Base-by-base conservation (phyloP, 2,888 invertebrate species). In the Pristionchus japonicus region DNA sequence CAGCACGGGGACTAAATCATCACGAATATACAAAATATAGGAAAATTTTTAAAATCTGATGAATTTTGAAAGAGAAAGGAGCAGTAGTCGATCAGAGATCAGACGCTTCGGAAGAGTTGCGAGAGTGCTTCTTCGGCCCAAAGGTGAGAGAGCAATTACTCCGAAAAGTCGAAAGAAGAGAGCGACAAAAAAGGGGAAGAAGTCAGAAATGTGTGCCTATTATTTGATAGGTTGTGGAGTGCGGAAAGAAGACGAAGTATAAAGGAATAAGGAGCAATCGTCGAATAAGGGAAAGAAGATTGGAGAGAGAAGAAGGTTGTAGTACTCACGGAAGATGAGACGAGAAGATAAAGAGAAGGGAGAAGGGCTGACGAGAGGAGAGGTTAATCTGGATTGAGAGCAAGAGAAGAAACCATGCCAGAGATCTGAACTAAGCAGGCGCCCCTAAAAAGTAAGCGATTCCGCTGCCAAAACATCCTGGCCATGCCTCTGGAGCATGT, bases 221-320 rank as follows among this genome's bases (percentile, higher is more conserved):
- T 83, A 83, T 83, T 83, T 83, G 82, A 83, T 83, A 83, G 82
- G 82, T 52, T 82, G 52, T 52, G 31, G 82, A 23, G 37, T 34
- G 82, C 80, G 23, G 82, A 49, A 57, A 34, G n/a, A n/a, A n/a
- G n/a, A n/a, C n/a, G 52, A 23, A 52, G 52, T 23, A 43, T 43
- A 83, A 34, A 83, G 52, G n/a, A 52, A 52, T 52, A n/a, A n/a
- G n/a, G n/a, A n/a, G n/a, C n/a, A n/a, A n/a, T n/a, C n/a, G 23
- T 57, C 34, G 52, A 83, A 52, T 77, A 52, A 77, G 49, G 49
- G 47, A n/a, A 47, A 80, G 27, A 31, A 52, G 49, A 83, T 49
- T 52, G 52, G 15, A 23, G 34, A 52, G 82, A 47, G 47, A 43
- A 23, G 52, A 82, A 74, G 77, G 77, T 77, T 77, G 77, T 77